Percentiles rank a stretch among this genome's conserved stretches.
These are phyloP conservation scores for Hapalemur alaotrensis DNA, from an alignment of 2,797 vertebrate species.

Conservation along the genomic window DNA sequence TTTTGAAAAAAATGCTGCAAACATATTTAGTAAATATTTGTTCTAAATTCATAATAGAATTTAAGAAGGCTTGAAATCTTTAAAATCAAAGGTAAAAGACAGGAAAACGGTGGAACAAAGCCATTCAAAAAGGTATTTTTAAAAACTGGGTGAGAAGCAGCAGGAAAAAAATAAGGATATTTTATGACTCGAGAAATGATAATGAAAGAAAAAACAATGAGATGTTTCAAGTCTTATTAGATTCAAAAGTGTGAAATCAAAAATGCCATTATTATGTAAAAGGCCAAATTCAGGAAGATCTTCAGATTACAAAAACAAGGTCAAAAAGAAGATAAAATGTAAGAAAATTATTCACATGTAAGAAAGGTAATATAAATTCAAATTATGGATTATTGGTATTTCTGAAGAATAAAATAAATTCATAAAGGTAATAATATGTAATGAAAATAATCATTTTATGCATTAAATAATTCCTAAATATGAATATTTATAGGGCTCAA, in stretches of 20 bases:
- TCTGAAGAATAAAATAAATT: slow-evolving; percentile 36
- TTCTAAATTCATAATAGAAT: neutral
- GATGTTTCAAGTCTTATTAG: neutral
- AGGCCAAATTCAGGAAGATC: neutral
- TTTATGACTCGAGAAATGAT: neutral
- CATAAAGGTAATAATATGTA: neutral
- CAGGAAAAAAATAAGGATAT: neutral
- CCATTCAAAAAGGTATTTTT: neutral
- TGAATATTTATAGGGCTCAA: neutral
- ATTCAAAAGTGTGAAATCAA: slow-evolving; percentile 33
- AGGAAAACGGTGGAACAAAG: neutral
- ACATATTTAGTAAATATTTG: neutral
- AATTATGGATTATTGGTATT: slow-evolving; percentile 22
- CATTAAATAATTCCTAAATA: neutral
- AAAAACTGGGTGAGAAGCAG: neutral
- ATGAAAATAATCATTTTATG: neutral
- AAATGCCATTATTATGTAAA: slow-evolving; percentile 8
- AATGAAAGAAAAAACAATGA: slow-evolving; percentile 11
- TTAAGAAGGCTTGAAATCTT: slow-evolving; percentile 15
- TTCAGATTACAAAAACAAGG: neutral
- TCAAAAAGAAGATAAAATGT: slow-evolving; percentile 17
- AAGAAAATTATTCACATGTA: slow-evolving; percentile 9
- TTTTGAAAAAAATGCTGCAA: neutral
- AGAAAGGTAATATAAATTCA: slow-evolving; percentile 39
- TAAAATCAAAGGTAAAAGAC: neutral